Base-by-base conservation (phyloP, 1,140 invertebrate genomes). In the Polyergus mexicanus region DNA sequence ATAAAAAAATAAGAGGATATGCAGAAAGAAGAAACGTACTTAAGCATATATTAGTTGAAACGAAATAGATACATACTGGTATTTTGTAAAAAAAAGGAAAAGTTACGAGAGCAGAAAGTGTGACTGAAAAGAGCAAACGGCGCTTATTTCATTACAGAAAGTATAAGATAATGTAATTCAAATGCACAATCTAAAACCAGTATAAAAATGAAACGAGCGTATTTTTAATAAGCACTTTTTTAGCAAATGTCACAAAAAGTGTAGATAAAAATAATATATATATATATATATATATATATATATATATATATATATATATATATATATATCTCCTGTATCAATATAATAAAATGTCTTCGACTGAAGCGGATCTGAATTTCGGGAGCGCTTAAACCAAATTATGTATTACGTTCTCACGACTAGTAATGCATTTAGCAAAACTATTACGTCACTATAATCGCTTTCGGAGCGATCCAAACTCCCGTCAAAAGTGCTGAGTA, bases 381-480 rank as follows among this genome's bases (percentile, higher is more conserved):
- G 16, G 3, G 2, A n/a, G 32, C 10, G 10, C 51, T n/a, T 47
- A 16, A 32, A 44, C 5, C 1, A 41, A 65, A 38, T 56, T 81
- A 38, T 6, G 11, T n/a, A 16, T 8, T 4, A 22, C n/a, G n/a
- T 62, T 41, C 28, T 41, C 28, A 3, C 28, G n/a, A 65, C 22
- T 44, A n/a, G 3, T 54, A 28, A 25, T 38, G 32, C 22, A 41
- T 68, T 71, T 58, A 16, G 13, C n/a, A 25, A 47, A 85, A 74
- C 76, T 74, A 54, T 78, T 68, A 60, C 38, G 22, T 51, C 72
- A 66, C 76, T 60, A 19, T 51, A 65, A 80, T 76, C 41, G 28
- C 22, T 19, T 4, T 87, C 13, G 54, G 19, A 54, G 47, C 32
- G 41, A 62, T 62, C 28, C 11, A 16, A 63, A 16, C 3, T 8